phyloP scores from a whole-genome alignment of 2,888 invertebrate species.

The Lypha dubia region DNA sequence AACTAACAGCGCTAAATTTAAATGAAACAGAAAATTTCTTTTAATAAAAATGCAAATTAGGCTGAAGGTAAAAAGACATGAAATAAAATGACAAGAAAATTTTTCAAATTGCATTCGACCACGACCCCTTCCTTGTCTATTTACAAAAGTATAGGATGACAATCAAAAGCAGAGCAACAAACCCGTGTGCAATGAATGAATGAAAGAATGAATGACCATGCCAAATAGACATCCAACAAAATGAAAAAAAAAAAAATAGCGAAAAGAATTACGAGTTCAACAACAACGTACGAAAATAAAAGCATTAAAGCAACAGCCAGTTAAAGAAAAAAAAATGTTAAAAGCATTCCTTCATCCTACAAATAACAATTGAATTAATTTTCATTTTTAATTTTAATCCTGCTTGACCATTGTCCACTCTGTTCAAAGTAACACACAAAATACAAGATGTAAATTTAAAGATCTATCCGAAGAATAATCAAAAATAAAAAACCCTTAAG shows the following conservation, averaged over 20 bases:
- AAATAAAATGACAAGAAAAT: constrained; percentile 46
- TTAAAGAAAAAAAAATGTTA: constrained; percentile 2
- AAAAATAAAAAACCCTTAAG: constrained; percentile 39
- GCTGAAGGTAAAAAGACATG: constrained; percentile 45
- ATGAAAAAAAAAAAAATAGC: neutral
- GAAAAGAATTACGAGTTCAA: constrained; percentile 61
- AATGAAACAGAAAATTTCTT: constrained; percentile 27
- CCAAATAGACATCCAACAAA: constrained; percentile 9
- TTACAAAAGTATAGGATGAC: constrained; percentile 23
- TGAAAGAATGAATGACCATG: constrained; percentile 28
- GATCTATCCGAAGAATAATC: constrained; percentile 9
- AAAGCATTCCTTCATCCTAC: constrained; percentile 16
- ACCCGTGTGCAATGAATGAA: constrained; percentile 11
- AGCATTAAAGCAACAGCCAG: neutral
- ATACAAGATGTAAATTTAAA: constrained; percentile 46
- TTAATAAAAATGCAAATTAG: constrained; percentile 75
- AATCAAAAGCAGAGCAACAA: constrained; percentile 74
- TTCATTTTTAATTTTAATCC: constrained; percentile 69
- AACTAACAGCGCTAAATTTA: neutral
- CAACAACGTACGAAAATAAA: constrained; percentile 10
- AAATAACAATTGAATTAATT: constrained; percentile 74
- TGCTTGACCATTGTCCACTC: constrained; percentile 75
- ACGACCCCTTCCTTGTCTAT: constrained; percentile 44
- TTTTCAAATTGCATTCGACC: constrained; percentile 57
- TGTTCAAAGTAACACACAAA: constrained; percentile 38